Evolutionary conservation across 2,888 invertebrate genomes (phyloP).

Genomic region (Drosophila melanosoma): DNA sequence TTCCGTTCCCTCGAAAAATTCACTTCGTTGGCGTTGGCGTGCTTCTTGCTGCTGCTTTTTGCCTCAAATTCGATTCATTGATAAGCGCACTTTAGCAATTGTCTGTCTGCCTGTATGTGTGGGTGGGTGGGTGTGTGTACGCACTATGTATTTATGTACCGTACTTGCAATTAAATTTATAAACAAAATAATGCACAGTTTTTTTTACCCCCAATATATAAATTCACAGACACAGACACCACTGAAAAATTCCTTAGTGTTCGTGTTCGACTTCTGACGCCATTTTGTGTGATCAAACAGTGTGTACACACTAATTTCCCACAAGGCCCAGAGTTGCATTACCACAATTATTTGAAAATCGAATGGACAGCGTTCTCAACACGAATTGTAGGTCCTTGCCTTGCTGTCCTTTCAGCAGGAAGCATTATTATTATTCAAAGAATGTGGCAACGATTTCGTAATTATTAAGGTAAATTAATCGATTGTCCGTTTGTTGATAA

Average conservation of each 20-base stretch:
- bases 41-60: slow-evolving; percentile 55
- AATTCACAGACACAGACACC: slow-evolving; percentile 81
- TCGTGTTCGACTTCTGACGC: slow-evolving; percentile 74
- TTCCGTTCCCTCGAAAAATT: slow-evolving; percentile 76
- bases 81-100: slow-evolving; percentile 67
- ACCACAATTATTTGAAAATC: slow-evolving; percentile 13
- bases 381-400: not conserved
- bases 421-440: not conserved
- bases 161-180: slow-evolving; percentile 81
- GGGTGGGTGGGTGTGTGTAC: slow-evolving; percentile 68
- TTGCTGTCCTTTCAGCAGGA: not conserved
- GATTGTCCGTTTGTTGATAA: slow-evolving; percentile 15
- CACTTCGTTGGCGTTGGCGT: slow-evolving; percentile 70
- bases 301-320: slow-evolving; percentile 41
- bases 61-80: slow-evolving; percentile 67
- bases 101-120: slow-evolving; percentile 66
- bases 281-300: slow-evolving; percentile 65
- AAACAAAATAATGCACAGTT: slow-evolving; percentile 79
- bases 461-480: slow-evolving; percentile 17
- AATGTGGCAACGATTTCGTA: not conserved
- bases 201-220: slow-evolving; percentile 74
- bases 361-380: slow-evolving; percentile 8
- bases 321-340: slow-evolving; percentile 49
- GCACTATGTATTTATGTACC: slow-evolving; percentile 69
- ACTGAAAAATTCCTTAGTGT: slow-evolving; percentile 80